Evolutionary conservation across 2,113 vertebrate genomes (phyloP).

Genomic region (Anguilla japonica): DNA sequence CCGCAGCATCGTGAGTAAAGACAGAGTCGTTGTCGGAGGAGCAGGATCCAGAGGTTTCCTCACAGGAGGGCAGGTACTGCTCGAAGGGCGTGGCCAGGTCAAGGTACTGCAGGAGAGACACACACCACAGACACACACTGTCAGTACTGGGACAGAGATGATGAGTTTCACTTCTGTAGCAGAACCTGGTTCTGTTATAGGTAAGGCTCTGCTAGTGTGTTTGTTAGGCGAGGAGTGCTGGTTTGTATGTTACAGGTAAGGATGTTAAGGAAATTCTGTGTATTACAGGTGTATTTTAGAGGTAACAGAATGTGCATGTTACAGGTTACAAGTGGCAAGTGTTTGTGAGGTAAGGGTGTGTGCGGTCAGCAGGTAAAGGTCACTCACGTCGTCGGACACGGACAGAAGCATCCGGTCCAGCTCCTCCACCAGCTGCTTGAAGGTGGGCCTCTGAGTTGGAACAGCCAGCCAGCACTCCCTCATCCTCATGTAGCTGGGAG

Average conservation of each 20-base stretch:
- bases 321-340: too few relatives aligned
- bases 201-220: too few relatives aligned
- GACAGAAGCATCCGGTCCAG: slow-evolving; percentile 86
- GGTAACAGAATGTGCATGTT: too few relatives aligned
- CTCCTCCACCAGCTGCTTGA: slow-evolving; percentile 94
- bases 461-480: slow-evolving; percentile 93
- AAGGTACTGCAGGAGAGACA: slow-evolving; percentile 77
- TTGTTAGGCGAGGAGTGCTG: too few relatives aligned
- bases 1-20: slow-evolving; percentile 88
- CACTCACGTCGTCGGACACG: slow-evolving; percentile 86
- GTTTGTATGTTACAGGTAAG: too few relatives aligned
- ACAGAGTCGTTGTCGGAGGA: slow-evolving; percentile 94
- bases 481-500: slow-evolving; percentile 90
- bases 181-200: too few relatives aligned
- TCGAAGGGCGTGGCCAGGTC: slow-evolving; percentile 95
- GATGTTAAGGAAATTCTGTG: too few relatives aligned
- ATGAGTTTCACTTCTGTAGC: too few relatives aligned
- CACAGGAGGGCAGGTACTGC: slow-evolving; percentile 86
- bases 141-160: too few relatives aligned
- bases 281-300: too few relatives aligned
- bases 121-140: not conserved
- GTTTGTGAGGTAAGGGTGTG: not conserved
- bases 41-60: slow-evolving; percentile 86
- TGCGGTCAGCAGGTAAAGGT: not conserved
- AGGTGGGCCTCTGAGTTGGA: slow-evolving; percentile 92